Conservation (phyloP, 2,113 vertebrate genomes). For the Promerops cafer region DNA sequence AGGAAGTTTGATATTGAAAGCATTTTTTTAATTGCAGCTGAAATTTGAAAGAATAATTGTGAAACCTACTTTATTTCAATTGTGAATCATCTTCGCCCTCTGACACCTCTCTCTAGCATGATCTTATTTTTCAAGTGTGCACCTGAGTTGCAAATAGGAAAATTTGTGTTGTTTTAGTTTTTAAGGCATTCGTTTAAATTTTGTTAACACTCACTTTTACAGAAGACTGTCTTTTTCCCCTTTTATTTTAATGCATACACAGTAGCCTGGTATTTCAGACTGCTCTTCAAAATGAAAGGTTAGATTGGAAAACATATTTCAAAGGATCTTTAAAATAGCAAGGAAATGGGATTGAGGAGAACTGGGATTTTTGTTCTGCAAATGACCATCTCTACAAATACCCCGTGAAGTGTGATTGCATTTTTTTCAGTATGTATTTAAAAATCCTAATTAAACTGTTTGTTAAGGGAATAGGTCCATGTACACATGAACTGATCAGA, state of each 20-base stretch:
- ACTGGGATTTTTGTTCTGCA: not conserved
- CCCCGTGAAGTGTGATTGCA: not conserved
- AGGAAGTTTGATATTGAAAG: not conserved
- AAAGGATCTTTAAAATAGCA: not conserved
- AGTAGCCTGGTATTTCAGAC: not conserved
- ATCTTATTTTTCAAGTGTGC: not conserved
- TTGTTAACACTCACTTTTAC: not conserved
- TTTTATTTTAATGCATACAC: not conserved
- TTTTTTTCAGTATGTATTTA: not conserved
- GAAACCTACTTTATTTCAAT: not conserved
- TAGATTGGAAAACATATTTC: not conserved
- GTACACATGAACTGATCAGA: not conserved
- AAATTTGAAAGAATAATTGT: not conserved
- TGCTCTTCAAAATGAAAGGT: not conserved
- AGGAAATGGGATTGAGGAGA: not conserved
- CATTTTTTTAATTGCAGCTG: not conserved
- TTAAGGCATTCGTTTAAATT: not conserved
- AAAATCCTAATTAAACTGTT: conserved; percentile 1
- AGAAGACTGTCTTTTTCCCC: fast-evolving
- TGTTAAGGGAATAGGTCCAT: not conserved
- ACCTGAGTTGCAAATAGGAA: not conserved
- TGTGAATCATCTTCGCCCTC: not conserved
- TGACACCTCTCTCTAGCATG: not conserved
- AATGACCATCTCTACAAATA: not conserved
- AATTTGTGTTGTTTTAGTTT: not conserved